Evolutionary conservation across 1,140 invertebrate species (phyloP).

Genomic region (Arctopsyche grandis): DNA sequence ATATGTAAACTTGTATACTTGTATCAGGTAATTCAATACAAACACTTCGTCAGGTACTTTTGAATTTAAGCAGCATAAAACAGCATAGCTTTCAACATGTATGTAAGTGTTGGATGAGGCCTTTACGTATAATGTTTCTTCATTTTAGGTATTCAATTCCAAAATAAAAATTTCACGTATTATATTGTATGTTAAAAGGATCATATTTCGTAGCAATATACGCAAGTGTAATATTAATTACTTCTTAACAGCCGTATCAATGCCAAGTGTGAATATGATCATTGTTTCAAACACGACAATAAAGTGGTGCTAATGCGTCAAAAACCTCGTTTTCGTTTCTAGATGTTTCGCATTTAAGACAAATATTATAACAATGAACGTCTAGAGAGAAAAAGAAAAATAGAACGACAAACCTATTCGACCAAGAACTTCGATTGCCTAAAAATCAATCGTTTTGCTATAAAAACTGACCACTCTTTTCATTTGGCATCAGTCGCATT

Average conservation of each 20-base stretch:
- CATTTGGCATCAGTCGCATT: slow-evolving; percentile 47
- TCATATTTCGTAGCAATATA: too few relatives aligned
- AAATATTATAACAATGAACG: slow-evolving; percentile 16
- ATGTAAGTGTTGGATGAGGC: too few relatives aligned
- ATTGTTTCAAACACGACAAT: slow-evolving; percentile 10
- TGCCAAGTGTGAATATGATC: not conserved
- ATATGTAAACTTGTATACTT: too few relatives aligned
- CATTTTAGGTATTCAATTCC: too few relatives aligned
- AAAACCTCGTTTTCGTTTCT: slow-evolving; percentile 1
- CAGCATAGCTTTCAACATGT: too few relatives aligned
- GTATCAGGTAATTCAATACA: too few relatives aligned
- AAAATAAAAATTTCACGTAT: too few relatives aligned
- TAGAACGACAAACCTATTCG: slow-evolving; percentile 54
- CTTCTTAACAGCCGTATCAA: not conserved
- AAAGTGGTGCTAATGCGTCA: not conserved
- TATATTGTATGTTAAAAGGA: too few relatives aligned
- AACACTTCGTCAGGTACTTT: too few relatives aligned
- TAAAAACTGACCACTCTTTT: slow-evolving; percentile 43
- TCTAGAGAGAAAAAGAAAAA: slow-evolving; percentile 35
- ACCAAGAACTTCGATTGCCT: slow-evolving; percentile 53
- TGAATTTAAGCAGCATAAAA: too few relatives aligned
- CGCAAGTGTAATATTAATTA: too few relatives aligned
- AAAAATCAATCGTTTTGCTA: slow-evolving; percentile 37
- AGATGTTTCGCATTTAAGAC: not conserved
- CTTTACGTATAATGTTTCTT: too few relatives aligned